These are phyloP conservation scores for Masticophis lateralis DNA, from an alignment of 2,797 vertebrate genomes.

Conservation along the genomic window DNA sequence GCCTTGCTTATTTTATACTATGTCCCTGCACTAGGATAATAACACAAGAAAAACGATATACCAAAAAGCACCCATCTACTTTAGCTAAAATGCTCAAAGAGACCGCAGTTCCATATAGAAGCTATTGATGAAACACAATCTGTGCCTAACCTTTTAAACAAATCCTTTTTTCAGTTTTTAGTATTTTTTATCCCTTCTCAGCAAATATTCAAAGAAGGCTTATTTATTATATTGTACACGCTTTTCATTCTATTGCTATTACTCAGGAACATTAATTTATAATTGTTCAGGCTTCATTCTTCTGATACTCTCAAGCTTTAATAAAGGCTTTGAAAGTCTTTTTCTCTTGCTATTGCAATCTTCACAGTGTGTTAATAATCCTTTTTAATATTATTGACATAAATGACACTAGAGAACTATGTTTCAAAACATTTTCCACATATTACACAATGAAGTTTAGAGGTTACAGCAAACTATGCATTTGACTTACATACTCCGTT, in stretches of 20 bases:
- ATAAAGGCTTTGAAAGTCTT: constrained; percentile 17
- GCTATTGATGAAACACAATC: constrained; percentile 69
- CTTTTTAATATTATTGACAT: constrained; percentile 12
- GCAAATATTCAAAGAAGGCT: constrained; percentile 19
- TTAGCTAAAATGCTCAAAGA: constrained; percentile 47
- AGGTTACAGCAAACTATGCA: not conserved
- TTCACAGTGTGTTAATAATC: not conserved
- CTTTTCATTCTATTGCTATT: not conserved
- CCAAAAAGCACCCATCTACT: not conserved
- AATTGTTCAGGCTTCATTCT: constrained; percentile 22
- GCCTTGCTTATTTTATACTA: not conserved
- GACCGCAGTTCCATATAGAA: constrained; percentile 44
- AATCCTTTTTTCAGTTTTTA: constrained; percentile 43
- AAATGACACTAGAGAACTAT: not conserved
- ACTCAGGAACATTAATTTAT: constrained; percentile 40
- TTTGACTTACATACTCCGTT: not conserved
- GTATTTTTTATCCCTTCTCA: constrained; percentile 41
- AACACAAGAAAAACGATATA: not conserved
- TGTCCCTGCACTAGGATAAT: not conserved
- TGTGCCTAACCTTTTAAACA: constrained; percentile 68
- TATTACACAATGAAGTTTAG: not conserved
- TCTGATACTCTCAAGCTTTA: not conserved
- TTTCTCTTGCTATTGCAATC: not conserved
- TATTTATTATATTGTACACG: constrained; percentile 46
- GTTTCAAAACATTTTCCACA: not conserved